Base-by-base conservation (phyloP, 2,113 vertebrate species). In the Notothenia coriiceps region DNA sequence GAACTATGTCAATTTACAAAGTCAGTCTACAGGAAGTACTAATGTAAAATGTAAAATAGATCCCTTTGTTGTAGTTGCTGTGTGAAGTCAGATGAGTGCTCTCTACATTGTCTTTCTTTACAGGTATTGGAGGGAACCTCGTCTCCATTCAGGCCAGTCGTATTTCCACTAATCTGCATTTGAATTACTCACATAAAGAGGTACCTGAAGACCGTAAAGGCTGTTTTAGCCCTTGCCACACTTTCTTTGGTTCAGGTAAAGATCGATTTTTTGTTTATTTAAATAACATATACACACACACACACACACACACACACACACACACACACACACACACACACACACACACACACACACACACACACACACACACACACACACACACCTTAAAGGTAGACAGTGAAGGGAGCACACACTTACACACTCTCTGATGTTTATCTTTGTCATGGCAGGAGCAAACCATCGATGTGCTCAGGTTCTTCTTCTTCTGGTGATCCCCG, bases 71-170 rank as follows among this genome's bases (percentile, higher is more conserved):
- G 5, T 6, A 43, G 18, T 14, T 10, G 5, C 40, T 14, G 40
- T 46, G 5, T 44, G 40, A 63, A 44, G 10, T 20, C 40, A 43
- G 60, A 62, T 40, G 17, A 43, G n/a, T 63, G 44, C 22, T 0
- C 44, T 35, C 7, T 0, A 20, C 12, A 35, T 60, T 62, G 47
- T 77, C 11, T 69, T 63, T 44, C 52, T 5, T 60, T 0, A 13
- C 63, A 95, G 98, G 98, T 82, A 96, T 99, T 13, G 98, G 98
- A 29, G 98, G 98, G 69, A 99, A 97, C 83, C 95, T 99, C 15
- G 97, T 97, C 0, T 98, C 98, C 54, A 96, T 99, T 77, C 98
- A 99, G 88, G 96, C 95, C 50, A 99, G 98, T 85, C 97, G 97
- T 18, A 96, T 99, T 84, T 98, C 97, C 18, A 99, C 98, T 5